A percentile compares a stretch with the other conserved stretches of the same genome.
Evolutionary conservation across 1,140 invertebrate genomes (phyloP).

Genomic region (Drosophila lowei): DNA sequence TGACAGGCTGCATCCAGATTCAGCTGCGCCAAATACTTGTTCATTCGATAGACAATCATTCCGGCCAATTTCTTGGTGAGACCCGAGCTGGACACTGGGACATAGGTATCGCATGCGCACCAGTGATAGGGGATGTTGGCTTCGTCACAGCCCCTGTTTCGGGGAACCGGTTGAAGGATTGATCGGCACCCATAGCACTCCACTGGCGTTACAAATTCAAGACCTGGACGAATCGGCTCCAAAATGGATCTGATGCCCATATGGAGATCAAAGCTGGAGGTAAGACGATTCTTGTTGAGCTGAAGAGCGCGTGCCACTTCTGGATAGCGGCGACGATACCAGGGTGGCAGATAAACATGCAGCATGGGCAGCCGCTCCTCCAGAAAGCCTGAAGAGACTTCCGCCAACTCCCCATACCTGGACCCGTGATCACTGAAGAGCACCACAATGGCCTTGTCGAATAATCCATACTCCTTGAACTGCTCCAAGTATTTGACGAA

Average conservation of each 20-base stretch:
- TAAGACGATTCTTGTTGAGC: conserved; percentile 88
- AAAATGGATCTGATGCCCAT: conserved; percentile 85
- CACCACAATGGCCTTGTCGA: conserved; percentile 89
- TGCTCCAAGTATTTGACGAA: conserved; percentile 85
- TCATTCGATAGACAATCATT: conserved; percentile 82
- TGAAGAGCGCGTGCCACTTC: conserved; percentile 87
- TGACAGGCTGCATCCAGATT: conserved; percentile 28
- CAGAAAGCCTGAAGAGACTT: conserved; percentile 87
- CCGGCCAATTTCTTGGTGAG: too few relatives aligned
- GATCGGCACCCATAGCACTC: conserved; percentile 84
- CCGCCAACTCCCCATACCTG: conserved; percentile 89
- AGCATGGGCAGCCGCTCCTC: conserved; percentile 95
- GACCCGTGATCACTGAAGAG: conserved; percentile 96
- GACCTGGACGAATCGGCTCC: conserved; percentile 88
- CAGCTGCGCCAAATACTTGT: conserved; percentile 75
- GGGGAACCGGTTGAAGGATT: conserved; percentile 86
- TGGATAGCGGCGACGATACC: conserved; percentile 87
- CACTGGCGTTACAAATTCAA: conserved; percentile 73
- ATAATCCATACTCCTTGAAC: conserved; percentile 84
- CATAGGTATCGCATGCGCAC: conserved; percentile 87
- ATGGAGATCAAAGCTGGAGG: conserved; percentile 92
- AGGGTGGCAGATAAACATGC: conserved; percentile 89
- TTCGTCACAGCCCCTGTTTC: conserved; percentile 87
- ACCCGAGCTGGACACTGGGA: background rate
- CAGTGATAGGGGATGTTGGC: conserved; percentile 89